phyloP scores from a whole-genome alignment of 2,888 invertebrate species.

The Drosophila anomelani region DNA sequence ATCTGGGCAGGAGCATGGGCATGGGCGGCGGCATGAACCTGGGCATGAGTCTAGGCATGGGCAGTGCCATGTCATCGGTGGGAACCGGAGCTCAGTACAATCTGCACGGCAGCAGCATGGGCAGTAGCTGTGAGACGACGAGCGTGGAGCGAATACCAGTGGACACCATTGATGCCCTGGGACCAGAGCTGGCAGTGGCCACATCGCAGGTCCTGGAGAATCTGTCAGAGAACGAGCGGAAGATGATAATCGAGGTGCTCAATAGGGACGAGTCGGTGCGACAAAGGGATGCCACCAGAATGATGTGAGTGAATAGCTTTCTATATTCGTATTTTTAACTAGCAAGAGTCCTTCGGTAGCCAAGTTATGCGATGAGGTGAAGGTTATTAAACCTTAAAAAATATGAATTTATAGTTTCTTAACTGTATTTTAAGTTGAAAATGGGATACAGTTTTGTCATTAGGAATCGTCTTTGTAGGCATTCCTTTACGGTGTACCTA shows the following conservation, averaged over 20 bases:
- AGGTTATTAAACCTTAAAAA: neutral
- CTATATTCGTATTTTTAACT: too few species aligned
- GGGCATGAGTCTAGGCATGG: constrained; percentile 40
- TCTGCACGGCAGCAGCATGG: constrained; percentile 44
- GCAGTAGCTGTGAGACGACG: constrained; percentile 63
- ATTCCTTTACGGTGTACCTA: neutral
- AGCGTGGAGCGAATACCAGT: constrained; percentile 74
- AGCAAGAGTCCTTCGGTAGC: neutral
- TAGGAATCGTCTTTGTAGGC: neutral
- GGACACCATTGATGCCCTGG: constrained; percentile 81
- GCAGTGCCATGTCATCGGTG: constrained; percentile 24
- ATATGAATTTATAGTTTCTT: too few species aligned
- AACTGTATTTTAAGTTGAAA: neutral
- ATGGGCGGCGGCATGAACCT: constrained; percentile 19
- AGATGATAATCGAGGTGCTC: constrained; percentile 86
- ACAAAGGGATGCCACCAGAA: constrained; percentile 85
- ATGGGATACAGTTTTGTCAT: neutral
- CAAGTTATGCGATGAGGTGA: neutral
- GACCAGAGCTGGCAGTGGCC: constrained; percentile 82
- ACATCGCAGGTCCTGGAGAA: constrained; percentile 84
- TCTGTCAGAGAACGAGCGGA: constrained; percentile 85
- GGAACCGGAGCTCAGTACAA: constrained; percentile 19
- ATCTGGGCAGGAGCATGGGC: constrained; percentile 28
- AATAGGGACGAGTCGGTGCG: constrained; percentile 86
- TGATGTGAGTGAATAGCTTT: constrained; percentile 85